Evolutionary conservation across 1,140 invertebrate species (phyloP).

Genomic region (Papilio xuthus): DNA sequence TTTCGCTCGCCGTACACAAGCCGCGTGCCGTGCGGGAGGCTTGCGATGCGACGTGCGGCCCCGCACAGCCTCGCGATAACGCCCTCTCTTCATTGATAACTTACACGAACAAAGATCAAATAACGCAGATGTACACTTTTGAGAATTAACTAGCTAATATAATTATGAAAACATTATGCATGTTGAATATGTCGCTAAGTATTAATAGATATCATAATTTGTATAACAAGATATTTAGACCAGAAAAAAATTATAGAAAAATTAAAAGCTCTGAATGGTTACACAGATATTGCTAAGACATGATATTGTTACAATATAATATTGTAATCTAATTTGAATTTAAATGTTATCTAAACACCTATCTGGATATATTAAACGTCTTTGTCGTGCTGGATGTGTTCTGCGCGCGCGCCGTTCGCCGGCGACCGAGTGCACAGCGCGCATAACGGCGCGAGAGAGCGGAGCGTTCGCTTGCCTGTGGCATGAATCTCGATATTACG

Average conservation of each 20-base stretch:
- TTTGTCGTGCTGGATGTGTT: slow-evolving; percentile 8
- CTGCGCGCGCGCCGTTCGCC: slow-evolving; percentile 28
- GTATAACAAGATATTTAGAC: no score
- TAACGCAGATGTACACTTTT: slow-evolving; percentile 37
- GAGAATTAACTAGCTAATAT: neutral
- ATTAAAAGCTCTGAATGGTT: neutral
- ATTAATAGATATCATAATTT: no score
- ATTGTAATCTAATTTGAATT: neutral
- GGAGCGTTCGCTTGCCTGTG: slow-evolving; percentile 35
- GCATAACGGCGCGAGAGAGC: slow-evolving; percentile 43
- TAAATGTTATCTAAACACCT: neutral
- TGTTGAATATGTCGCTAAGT: neutral
- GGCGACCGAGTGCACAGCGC: slow-evolving; percentile 2
- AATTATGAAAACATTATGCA: neutral
- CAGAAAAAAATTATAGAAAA: no score
- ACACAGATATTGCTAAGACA: neutral
- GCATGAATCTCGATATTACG: neutral
- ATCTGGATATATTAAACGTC: neutral
- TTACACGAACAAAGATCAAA: slow-evolving; percentile 48
- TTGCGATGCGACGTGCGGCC: neutral
- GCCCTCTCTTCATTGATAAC: slow-evolving; percentile 71
- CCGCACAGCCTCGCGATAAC: slow-evolving; percentile 14
- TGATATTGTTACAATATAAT: neutral
- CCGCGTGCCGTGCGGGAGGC: neutral
- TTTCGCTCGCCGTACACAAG: slow-evolving; percentile 59